Conservation (phyloP, 2,888 invertebrate genomes). For the Monochamus alternatus region DNA sequence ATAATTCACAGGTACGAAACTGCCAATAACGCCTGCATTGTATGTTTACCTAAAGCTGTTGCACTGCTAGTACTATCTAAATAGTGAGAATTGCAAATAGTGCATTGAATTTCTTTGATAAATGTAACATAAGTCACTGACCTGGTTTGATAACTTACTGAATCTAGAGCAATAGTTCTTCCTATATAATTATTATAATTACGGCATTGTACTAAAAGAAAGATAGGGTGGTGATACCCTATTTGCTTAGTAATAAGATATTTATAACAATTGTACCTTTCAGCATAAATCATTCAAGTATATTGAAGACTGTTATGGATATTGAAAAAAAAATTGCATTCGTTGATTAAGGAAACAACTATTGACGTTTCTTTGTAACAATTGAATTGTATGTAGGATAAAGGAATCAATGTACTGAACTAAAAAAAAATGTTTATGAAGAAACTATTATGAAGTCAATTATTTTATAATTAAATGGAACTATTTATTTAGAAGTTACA, state of each 20-base stretch:
- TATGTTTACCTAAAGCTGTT: constrained; percentile 28
- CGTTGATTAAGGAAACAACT: neutral
- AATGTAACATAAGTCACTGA: constrained; percentile 13
- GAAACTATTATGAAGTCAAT: too few relatives aligned
- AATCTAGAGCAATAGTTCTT: neutral
- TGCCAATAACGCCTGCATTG: constrained; percentile 21
- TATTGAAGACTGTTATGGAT: neutral
- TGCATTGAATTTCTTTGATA: constrained; percentile 2
- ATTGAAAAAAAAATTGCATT: neutral
- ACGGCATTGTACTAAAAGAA: neutral
- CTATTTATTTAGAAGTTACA: too few relatives aligned
- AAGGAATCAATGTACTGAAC: too few relatives aligned
- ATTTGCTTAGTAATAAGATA: neutral
- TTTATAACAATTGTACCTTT: neutral
- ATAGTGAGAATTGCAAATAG: constrained; percentile 40
- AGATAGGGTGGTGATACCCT: neutral
- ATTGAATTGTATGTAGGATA: too few relatives aligned
- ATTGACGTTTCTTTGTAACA: too few relatives aligned
- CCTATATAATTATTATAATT: constrained; percentile 14
- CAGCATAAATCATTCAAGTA: neutral
- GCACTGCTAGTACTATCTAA: constrained; percentile 16
- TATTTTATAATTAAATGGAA: too few relatives aligned
- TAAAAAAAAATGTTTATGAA: too few relatives aligned
- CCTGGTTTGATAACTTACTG: constrained; percentile 3
- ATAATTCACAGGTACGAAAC: constrained; percentile 38